phyloP scores from a whole-genome alignment of 2,797 vertebrate genomes.

The Hemitrygon akajei region DNA sequence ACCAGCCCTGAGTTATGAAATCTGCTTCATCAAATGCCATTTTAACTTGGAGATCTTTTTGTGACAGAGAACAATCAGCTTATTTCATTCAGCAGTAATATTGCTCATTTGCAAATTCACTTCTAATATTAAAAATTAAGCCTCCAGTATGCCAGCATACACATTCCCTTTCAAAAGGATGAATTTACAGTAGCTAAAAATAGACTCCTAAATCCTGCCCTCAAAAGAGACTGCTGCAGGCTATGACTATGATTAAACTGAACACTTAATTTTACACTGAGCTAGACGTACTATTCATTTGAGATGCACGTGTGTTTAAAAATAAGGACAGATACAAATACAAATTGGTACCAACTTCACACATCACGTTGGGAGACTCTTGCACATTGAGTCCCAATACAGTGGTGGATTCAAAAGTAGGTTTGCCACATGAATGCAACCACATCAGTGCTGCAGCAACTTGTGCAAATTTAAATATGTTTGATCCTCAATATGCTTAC shows the following conservation, averaged over 20 bases:
- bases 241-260: not conserved
- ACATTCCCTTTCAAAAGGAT: not conserved
- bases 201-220: not conserved
- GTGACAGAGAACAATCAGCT: too few species aligned
- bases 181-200: not conserved
- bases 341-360: not conserved
- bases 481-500: not conserved
- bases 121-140: not conserved
- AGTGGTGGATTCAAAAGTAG: not conserved
- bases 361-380: not conserved
- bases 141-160: not conserved
- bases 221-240: not conserved
- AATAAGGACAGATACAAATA: not conserved
- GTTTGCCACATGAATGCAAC: not conserved
- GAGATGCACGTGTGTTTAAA: not conserved
- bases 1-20: not conserved
- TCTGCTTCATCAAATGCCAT: not conserved
- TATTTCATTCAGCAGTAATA: not conserved
- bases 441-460: not conserved
- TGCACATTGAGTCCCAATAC: not conserved
- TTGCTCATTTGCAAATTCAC: not conserved
- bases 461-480: not conserved
- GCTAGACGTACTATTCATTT: not conserved
- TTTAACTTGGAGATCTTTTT: not conserved
- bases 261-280: not conserved